Evolutionary conservation across 2,113 vertebrate genomes (phyloP).

Genomic region (Collichthys lucidus): DNA sequence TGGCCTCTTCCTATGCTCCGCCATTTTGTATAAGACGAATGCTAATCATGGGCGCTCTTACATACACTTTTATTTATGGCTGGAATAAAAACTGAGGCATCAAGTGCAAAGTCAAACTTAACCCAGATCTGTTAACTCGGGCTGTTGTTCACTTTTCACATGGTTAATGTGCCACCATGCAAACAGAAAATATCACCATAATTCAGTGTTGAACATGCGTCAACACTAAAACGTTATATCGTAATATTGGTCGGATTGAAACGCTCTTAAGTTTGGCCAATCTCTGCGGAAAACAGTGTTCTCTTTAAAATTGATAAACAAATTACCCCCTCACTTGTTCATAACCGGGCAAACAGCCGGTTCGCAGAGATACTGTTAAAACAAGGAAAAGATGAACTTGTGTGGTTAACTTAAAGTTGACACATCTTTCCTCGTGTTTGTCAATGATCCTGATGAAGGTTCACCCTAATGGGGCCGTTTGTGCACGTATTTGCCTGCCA

Average conservation of each 20-base stretch:
- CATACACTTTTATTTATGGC: conserved; percentile 86
- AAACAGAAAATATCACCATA: conserved; percentile 60
- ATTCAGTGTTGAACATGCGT: conserved; percentile 75
- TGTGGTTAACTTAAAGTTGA: conserved; percentile 81
- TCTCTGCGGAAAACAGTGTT: conserved; percentile 66
- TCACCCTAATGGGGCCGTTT: conserved; percentile 53
- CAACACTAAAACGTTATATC: conserved; percentile 83
- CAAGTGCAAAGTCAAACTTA: conserved; percentile 62
- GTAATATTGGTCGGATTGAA: conserved; percentile 67
- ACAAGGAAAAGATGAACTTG: conserved; percentile 86
- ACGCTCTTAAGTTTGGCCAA: conserved; percentile 69
- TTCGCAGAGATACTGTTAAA: conserved; percentile 84
- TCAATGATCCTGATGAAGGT: conserved; percentile 37
- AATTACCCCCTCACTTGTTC: conserved; percentile 30
- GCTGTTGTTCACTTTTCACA: conserved; percentile 55
- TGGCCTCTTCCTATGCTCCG: conserved; percentile 87
- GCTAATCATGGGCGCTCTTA: conserved; percentile 90
- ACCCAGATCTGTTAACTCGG: conserved; percentile 4
- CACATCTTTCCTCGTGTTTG: conserved; percentile 54
- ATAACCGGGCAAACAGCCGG: conserved; percentile 55
- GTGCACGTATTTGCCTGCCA: conserved; percentile 45
- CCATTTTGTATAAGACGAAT: conserved; percentile 89
- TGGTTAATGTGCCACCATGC: conserved; percentile 29
- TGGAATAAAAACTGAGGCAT: conserved; percentile 78
- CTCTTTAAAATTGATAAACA: conserved; percentile 9